These are phyloP conservation scores for Apotomis betuletana DNA, from an alignment of 2,888 invertebrate genomes.

Conservation along the genomic window DNA sequence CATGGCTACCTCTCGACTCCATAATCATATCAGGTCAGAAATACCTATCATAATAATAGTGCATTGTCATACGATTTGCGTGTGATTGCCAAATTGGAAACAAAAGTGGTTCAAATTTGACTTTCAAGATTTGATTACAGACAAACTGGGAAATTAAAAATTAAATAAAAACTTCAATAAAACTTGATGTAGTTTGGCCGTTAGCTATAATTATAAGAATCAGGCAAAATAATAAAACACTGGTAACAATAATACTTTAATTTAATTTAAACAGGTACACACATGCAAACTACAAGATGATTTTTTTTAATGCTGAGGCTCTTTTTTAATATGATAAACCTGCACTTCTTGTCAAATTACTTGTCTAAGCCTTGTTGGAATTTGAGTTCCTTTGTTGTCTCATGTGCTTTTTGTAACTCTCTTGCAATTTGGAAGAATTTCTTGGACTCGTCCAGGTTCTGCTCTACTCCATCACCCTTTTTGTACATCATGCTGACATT, in stretches of 20 bases:
- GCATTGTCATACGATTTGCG: no score
- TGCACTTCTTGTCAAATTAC: conserved; percentile 43
- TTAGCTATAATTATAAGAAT: no score
- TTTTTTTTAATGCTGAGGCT: not conserved
- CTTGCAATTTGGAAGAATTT: conserved; percentile 88
- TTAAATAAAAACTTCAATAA: no score
- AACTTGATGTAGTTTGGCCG: no score
- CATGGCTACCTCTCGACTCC: no score
- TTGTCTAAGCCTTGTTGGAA: conserved; percentile 83
- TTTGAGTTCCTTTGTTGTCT: conserved; percentile 78
- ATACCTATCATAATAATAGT: no score
- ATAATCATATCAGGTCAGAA: no score
- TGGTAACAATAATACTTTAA: conserved; percentile 24
- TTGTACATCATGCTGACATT: conserved; percentile 95
- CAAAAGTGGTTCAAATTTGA: no score
- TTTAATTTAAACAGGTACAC: conserved; percentile 12
- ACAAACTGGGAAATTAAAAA: no score
- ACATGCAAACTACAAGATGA: conserved; percentile 9
- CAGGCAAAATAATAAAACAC: no score
- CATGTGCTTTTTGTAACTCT: conserved; percentile 87
- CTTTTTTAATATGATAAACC: not conserved
- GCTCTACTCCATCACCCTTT: conserved; percentile 91
- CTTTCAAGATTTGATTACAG: no score
- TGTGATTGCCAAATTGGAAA: no score
- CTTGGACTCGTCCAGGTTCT: conserved; percentile 87